phyloP scores from a whole-genome alignment of 2,797 vertebrate species.

The Gadopsis bispinosus region DNA sequence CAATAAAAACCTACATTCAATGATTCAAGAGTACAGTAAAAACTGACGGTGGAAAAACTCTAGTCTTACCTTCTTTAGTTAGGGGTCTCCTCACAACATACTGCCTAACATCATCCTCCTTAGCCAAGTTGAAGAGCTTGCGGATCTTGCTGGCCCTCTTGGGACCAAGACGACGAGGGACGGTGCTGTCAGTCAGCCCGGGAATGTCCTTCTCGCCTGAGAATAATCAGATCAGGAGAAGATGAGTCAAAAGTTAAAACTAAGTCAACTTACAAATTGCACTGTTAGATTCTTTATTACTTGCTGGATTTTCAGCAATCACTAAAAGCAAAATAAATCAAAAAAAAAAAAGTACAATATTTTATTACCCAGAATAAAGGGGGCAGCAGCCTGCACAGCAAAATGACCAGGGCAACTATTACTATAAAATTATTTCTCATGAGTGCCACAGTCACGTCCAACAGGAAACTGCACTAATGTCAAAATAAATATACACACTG shows the following conservation, averaged over 20 bases:
- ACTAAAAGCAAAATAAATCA: background rate
- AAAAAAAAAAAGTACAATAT: no score
- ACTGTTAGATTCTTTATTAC: background rate
- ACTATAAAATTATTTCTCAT: no score
- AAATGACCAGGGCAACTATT: no score
- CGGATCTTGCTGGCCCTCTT: slow-evolving; percentile 98
- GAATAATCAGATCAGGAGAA: background rate
- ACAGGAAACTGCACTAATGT: background rate
- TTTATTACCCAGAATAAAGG: background rate
- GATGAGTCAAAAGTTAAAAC: background rate
- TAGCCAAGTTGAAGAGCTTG: slow-evolving; percentile 98
- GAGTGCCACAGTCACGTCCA: background rate
- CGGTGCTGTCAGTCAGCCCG: slow-evolving; percentile 96
- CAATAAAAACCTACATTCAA: background rate
- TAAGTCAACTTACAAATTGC: background rate
- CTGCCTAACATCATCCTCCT: slow-evolving; percentile 97
- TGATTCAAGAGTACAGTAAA: background rate
- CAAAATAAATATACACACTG: background rate
- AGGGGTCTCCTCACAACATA: slow-evolving; percentile 97
- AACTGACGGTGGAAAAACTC: background rate
- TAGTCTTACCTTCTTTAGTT: slow-evolving; percentile 91
- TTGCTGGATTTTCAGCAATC: background rate
- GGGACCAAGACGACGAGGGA: slow-evolving; percentile 95
- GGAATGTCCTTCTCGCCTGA: slow-evolving; percentile 98
- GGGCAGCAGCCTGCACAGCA: no score